Evolutionary conservation across 2,888 invertebrate species (phyloP).

Genomic region (Xestia xanthographa): DNA sequence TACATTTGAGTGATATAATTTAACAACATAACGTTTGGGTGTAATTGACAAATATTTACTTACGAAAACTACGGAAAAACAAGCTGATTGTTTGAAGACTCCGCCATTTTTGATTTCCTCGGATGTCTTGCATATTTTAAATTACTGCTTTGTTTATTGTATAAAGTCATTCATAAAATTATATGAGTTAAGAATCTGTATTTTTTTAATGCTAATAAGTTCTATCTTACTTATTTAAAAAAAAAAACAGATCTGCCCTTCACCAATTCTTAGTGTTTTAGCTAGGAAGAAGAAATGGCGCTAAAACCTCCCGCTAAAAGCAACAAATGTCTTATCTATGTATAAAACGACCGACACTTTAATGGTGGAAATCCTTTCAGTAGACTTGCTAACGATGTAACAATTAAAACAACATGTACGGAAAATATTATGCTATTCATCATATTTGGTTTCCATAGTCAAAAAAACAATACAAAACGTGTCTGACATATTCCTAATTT

Average conservation of each 20-base stretch:
- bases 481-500: slow-evolving; percentile 13
- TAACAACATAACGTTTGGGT: neutral
- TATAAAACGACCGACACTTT: neutral
- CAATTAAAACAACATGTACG: neutral
- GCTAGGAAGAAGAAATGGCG: neutral
- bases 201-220: neutral
- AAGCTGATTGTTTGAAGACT: neutral
- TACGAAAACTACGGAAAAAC: neutral
- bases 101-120: neutral
- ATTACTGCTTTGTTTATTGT: neutral
- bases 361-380: neutral
- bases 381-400: neutral
- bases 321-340: neutral
- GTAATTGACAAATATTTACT: neutral
- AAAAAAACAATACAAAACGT: neutral
- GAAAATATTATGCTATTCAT: neutral
- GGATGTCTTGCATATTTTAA: neutral
- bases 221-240: neutral
- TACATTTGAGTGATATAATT: slow-evolving; percentile 30
- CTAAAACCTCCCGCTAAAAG: neutral
- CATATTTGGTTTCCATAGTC: neutral
- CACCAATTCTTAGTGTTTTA: neutral
- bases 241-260: neutral
- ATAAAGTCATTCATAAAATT: neutral
- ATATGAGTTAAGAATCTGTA: neutral